Evolutionary conservation across 2,797 vertebrate species (phyloP).

Genomic region (Melopsittacus undulatus): DNA sequence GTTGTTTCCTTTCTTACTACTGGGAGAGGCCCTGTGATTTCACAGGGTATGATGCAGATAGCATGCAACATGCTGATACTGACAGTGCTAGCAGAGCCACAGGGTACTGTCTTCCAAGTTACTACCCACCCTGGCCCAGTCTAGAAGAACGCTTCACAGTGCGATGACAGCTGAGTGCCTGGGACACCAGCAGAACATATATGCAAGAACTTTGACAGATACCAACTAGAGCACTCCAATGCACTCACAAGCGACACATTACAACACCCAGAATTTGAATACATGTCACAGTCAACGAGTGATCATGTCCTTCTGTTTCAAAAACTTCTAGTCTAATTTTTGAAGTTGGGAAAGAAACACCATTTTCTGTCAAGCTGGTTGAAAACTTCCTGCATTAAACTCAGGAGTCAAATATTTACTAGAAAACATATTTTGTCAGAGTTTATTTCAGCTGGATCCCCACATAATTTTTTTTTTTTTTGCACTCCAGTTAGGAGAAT

Average conservation of each 20-base stretch:
- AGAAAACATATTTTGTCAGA: neutral
- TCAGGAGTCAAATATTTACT: neutral
- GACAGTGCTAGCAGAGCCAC: neutral
- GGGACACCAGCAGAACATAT: neutral
- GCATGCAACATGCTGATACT: neutral
- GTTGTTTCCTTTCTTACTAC: neutral
- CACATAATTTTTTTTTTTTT: neutral
- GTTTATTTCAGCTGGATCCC: neutral
- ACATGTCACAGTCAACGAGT: no score
- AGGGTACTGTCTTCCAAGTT: neutral
- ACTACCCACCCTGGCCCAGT: neutral
- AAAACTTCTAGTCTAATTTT: neutral
- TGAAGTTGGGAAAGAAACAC: neutral
- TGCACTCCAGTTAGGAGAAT: neutral
- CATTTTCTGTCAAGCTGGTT: neutral
- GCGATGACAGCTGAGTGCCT: neutral
- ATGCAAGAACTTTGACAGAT: neutral
- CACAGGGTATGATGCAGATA: neutral
- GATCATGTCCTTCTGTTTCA: neutral
- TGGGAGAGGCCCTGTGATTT: neutral
- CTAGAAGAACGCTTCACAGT: neutral
- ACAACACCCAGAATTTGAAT: neutral
- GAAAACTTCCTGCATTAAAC: neutral
- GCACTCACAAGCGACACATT: rapidly evolving
- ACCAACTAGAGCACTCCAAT: neutral